A percentile compares a stretch with the other conserved stretches of the same genome.
These are phyloP conservation scores for Bactericera cockerelli DNA, from an alignment of 1,140 invertebrate species.

Conservation along the genomic window DNA sequence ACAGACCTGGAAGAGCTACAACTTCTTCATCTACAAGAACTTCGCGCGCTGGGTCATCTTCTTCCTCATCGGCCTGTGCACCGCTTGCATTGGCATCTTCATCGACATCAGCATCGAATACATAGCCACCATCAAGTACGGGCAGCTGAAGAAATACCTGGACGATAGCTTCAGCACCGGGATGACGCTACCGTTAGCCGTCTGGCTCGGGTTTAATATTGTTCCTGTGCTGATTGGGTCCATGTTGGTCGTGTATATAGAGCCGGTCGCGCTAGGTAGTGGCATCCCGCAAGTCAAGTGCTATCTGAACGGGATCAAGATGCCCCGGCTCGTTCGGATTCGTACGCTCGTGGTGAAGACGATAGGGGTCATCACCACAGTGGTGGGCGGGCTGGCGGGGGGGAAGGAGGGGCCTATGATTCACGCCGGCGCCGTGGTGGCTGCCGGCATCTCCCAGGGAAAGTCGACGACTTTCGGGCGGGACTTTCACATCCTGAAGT, in stretches of 20 bases:
- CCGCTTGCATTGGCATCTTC: conserved; percentile 76
- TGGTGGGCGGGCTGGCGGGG: conserved; percentile 86
- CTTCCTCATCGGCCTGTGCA: conserved; percentile 78
- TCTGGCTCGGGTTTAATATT: conserved; percentile 67
- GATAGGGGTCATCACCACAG: conserved; percentile 81
- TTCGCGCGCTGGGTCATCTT: conserved; percentile 83
- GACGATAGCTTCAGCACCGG: conserved; percentile 48
- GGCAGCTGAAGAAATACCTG: conserved; percentile 58
- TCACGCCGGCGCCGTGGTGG: conserved; percentile 94
- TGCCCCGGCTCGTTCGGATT: conserved; percentile 79
- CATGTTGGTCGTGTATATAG: conserved; percentile 67
- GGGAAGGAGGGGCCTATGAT: conserved; percentile 99
- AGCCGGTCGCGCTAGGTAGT: conserved; percentile 88
- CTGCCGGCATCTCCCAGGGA: conserved; percentile 94
- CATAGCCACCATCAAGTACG: conserved; percentile 70
- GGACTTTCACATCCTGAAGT: conserved; percentile 77
- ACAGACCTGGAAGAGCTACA: conserved; percentile 58
- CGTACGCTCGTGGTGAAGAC: conserved; percentile 88
- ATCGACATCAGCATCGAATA: conserved; percentile 83
- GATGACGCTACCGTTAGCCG: conserved; percentile 51
- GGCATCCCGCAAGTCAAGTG: conserved; percentile 99
- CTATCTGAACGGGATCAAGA: conserved; percentile 96
- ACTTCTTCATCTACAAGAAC: conserved; percentile 57
- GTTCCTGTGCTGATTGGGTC: conserved; percentile 66
- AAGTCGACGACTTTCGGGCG: conserved; percentile 78